Conservation (phyloP, 1,140 invertebrate genomes). For the Coenobita brevimanus region DNA sequence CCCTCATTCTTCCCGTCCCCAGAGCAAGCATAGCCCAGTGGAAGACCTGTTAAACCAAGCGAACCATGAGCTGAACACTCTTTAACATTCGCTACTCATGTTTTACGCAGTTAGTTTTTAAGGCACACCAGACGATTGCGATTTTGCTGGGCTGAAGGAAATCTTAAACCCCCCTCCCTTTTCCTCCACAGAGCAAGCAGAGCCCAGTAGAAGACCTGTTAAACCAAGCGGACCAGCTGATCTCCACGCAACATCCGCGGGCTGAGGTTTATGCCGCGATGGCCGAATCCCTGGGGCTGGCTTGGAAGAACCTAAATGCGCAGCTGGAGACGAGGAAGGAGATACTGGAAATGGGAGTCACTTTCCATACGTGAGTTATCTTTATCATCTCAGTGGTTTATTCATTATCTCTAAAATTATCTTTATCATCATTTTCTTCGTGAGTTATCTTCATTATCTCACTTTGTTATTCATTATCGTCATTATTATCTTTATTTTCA, state of each 20-base stretch:
- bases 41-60: constrained; percentile 90
- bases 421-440: no score
- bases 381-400: no score
- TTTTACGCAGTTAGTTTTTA: constrained; percentile 92
- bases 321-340: constrained; percentile 85
- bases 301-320: constrained; percentile 90
- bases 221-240: constrained; percentile 87
- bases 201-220: constrained; percentile 92
- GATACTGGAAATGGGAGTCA: constrained; percentile 84
- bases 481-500: no score
- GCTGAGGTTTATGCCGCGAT: constrained; percentile 91
- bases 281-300: constrained; percentile 89
- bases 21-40: constrained; percentile 93
- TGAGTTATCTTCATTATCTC: no score
- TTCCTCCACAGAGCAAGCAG: constrained; percentile 83
- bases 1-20: constrained; percentile 73
- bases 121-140: no score
- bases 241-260: constrained; percentile 84
- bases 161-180: no score
- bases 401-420: no score
- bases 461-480: no score
- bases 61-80: constrained; percentile 86
- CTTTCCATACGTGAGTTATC: constrained; percentile 79
- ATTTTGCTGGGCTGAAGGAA: no score
- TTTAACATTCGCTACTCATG: constrained; percentile 83